Percentiles rank a stretch among this genome's conserved stretches.
Conservation (phyloP, 1,140 invertebrate genomes). For the Orussus abietinus region DNA sequence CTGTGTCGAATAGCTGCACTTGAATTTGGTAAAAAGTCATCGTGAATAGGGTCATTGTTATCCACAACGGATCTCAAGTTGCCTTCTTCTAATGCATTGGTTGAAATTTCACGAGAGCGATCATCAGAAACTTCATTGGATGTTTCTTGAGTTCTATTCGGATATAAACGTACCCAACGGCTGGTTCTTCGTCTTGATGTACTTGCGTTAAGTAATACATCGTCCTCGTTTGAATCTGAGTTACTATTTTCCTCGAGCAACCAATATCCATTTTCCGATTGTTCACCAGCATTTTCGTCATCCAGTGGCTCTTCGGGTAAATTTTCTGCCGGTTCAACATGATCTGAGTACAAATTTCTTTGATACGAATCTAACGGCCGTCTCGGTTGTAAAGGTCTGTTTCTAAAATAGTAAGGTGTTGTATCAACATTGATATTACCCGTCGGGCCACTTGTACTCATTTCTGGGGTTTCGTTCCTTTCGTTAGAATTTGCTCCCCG, state of each 20-base stretch:
- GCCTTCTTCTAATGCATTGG: too few relatives aligned
- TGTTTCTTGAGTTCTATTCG: slow-evolving; percentile 25
- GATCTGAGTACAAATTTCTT: slow-evolving; percentile 15
- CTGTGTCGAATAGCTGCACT: too few relatives aligned
- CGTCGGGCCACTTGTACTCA: background rate
- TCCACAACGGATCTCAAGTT: too few relatives aligned
- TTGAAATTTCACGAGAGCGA: too few relatives aligned
- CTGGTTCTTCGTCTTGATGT: slow-evolving; percentile 34
- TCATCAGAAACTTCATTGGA: slow-evolving; percentile 10
- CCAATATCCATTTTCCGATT: slow-evolving; percentile 47
- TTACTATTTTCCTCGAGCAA: slow-evolving; percentile 45
- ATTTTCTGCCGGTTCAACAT: slow-evolving; percentile 8
- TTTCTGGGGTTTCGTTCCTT: slow-evolving; percentile 3
- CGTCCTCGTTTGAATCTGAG: slow-evolving; percentile 44
- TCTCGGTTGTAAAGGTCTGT: slow-evolving; percentile 12
- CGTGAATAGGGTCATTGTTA: too few relatives aligned
- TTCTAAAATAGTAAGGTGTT: too few relatives aligned
- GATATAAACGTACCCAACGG: slow-evolving; percentile 42
- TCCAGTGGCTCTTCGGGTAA: slow-evolving; percentile 14
- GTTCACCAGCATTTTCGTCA: slow-evolving; percentile 29
- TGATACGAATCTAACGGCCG: slow-evolving; percentile 17
- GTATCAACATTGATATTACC: too few relatives aligned
- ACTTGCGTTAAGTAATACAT: too few relatives aligned
- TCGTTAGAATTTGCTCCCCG: too few relatives aligned
- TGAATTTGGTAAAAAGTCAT: too few relatives aligned